These are phyloP conservation scores for Galagoides demidoff DNA, from an alignment of 2,797 vertebrate genomes.

Conservation along the genomic window DNA sequence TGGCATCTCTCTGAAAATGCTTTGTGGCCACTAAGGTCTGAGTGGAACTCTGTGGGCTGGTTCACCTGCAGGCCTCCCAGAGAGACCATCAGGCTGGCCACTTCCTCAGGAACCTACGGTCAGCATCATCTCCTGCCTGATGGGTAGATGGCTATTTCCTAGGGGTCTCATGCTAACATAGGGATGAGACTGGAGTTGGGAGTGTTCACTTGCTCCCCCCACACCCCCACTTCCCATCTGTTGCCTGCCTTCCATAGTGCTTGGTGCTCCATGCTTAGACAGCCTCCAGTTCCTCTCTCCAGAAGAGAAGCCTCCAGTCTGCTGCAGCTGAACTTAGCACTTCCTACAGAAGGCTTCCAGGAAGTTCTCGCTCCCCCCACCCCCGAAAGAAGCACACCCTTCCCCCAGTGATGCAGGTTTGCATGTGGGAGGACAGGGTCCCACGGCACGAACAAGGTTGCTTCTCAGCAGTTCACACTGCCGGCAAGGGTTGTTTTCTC, in stretches of 20 bases:
- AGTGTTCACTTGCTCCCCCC: background rate
- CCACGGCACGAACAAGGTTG: background rate
- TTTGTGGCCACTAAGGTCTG: background rate
- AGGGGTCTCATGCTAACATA: background rate
- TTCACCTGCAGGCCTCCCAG: background rate
- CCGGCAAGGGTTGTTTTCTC: background rate
- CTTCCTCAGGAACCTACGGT: background rate
- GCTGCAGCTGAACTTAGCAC: too few species aligned
- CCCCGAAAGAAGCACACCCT: background rate
- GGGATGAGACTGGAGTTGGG: background rate
- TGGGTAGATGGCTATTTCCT: background rate
- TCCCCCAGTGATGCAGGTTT: background rate
- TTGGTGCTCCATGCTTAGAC: background rate
- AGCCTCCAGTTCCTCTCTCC: background rate
- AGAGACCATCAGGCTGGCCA: background rate
- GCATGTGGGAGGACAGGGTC: background rate
- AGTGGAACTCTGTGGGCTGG: background rate
- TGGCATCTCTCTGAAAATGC: background rate
- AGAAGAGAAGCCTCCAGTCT: background rate
- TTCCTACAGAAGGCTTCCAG: background rate
- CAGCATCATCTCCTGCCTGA: background rate
- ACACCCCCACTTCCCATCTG: rapidly evolving
- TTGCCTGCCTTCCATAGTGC: background rate
- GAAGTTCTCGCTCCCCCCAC: background rate
- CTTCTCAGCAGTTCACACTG: background rate